Conservation (phyloP, 2,797 vertebrate species). For the Cuniculus paca region DNA sequence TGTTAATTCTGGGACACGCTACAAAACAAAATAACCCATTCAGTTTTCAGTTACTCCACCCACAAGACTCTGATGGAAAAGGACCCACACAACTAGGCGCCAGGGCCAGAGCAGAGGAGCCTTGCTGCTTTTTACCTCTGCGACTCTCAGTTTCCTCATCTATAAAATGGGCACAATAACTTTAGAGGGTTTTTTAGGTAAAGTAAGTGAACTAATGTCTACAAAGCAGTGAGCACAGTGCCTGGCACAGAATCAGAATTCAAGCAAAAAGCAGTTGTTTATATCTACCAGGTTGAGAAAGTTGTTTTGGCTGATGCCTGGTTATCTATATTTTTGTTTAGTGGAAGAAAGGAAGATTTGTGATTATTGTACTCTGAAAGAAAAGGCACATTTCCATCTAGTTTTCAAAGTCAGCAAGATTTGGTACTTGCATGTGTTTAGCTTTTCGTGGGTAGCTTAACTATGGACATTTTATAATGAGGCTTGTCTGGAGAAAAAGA, state of each 20-base stretch:
- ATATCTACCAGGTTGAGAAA: not conserved
- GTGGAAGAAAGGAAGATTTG: not conserved
- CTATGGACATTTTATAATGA: not conserved
- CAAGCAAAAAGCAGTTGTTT: not conserved
- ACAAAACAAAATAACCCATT: conserved; percentile 81
- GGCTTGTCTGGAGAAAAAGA: not conserved
- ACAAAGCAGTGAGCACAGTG: not conserved
- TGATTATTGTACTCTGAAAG: conserved; percentile 37
- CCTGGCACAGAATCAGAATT: not conserved
- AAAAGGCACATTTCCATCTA: not conserved
- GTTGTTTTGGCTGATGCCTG: not conserved
- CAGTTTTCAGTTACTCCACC: conserved; percentile 41
- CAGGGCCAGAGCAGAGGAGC: not conserved
- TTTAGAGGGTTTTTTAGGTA: not conserved
- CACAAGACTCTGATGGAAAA: conserved; percentile 71
- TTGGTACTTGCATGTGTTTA: not conserved
- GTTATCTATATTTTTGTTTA: not conserved
- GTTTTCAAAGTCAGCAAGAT: not conserved
- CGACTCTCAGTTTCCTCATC: conserved; percentile 40
- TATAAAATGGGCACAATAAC: conserved; percentile 51
- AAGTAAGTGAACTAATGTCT: not conserved
- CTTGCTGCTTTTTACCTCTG: conserved; percentile 49
- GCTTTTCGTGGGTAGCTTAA: not conserved
- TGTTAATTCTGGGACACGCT: conserved; percentile 76
- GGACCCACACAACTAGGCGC: not conserved